Base-by-base conservation (phyloP, 2,113 vertebrate species). In the Spheniscus mendiculus region DNA sequence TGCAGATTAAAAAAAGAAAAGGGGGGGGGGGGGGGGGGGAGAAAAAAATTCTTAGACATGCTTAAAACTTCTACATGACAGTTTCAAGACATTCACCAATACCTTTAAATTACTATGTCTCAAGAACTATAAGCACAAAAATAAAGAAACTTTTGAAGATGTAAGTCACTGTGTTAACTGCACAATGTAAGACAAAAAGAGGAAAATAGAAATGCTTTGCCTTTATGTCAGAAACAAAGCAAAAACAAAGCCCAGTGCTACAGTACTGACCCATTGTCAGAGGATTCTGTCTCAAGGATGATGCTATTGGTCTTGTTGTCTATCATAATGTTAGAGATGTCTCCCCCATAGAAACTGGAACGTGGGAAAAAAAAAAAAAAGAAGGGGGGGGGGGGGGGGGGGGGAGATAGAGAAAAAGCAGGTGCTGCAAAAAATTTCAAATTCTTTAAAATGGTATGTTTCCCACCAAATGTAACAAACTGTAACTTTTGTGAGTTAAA, bases 241-340 rank as follows among this genome's bases (percentile, higher is more conserved):
- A 34, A 78, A 70, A 59, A 4, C 14, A 18, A 72, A 95, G n/a
- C 25, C 58, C 26, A 52, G 17, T 5, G 56, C 62, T 72, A 14
- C 12, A 36, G 42, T 78, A 93, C 98, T 76, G 95, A 99, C 99
- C 99, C 98, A 7, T 98, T 98, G 25, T 99, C 98, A 4, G 98
- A 91, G 2, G 96, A 92, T 66, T 98, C 98, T 0, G 98, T 98
- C 93, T 99, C 99, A 93, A 99, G 90, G 89, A 99, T 98, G 97
- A 99, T 98, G 95, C 98, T 99, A 95, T 98, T 99, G 36, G 98
- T 99, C 96, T 98, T 99, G 98, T 99, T 99, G 98, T 99, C 99
- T 67, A 99, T 97, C 94, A 99, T 49, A 52, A 99, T 96, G 38
- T 98, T 98, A 69, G 98, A 95, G 78, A 98, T 93, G 20, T 99